Evolutionary conservation across 2,888 invertebrate species (phyloP), one percentile per base, ranked within the genome.

Genomic region (Punctoribates punctum): DNA sequence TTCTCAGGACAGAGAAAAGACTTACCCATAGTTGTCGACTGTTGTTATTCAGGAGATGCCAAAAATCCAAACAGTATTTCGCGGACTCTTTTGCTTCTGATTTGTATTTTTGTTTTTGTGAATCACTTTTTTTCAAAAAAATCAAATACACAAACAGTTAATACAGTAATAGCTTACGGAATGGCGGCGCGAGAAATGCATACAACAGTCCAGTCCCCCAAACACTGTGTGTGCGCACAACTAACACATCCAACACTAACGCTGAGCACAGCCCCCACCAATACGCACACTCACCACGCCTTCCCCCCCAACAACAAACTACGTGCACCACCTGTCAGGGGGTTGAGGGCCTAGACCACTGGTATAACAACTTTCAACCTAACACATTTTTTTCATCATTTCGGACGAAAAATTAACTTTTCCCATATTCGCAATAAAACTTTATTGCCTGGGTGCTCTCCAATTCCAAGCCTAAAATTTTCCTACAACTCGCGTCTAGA

Each of bases 91-190:
- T 57, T 20, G 20, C 20, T 27, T 27, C 27, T 60, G 13, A 29
- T 27, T 60, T 29, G 25, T 60, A 27, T 60, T 60, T 27, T 60
- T 20, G n/a, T 20, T 20, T 51, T 20, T 51, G 17, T 20, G 20
- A 20, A 51, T 51, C 17, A 51, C 17, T 51, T 27, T 27, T 27
- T 60, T 60, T 60, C 60, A 60, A 51, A 42, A 42, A 42, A 60
- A 60, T 57, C 57, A 27, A 60, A 60, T 60, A 29, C 60, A 60
- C 60, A 60, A 60, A 60, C 60, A 60, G 60, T 60, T 60, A 29
- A 29, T 27, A 25, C 57, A 57, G 20, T 23, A 57, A 25, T 57
- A 57, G 57, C 27, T 27, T 60, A 27, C 42, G 29, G 27, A 27
- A 60, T 60, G 27, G 60, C 60, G 29, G 60, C 60, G 60, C 60